Evolutionary conservation across 1,140 invertebrate genomes (phyloP).

Genomic region (Drosophila subobscura): DNA sequence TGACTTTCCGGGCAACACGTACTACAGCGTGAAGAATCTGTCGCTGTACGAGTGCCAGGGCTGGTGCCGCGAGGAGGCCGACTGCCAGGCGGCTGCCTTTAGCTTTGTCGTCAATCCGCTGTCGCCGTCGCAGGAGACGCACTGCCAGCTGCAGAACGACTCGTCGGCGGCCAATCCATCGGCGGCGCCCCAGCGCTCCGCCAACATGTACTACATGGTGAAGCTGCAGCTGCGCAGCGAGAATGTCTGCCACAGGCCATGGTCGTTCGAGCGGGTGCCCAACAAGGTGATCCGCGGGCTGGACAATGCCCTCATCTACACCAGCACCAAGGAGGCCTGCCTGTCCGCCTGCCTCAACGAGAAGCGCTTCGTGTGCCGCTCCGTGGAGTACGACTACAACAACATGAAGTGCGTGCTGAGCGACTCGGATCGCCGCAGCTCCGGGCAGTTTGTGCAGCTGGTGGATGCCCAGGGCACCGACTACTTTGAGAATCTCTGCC

Average conservation of each 20-base stretch:
- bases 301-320: slow-evolving; percentile 96
- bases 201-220: slow-evolving; percentile 97
- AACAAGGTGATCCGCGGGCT: slow-evolving; percentile 95
- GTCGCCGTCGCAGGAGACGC: slow-evolving; percentile 95
- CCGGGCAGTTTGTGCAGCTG: slow-evolving; percentile 92
- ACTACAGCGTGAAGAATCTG: slow-evolving; percentile 96
- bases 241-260: slow-evolving; percentile 94
- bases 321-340: slow-evolving; percentile 96
- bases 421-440: slow-evolving; percentile 93
- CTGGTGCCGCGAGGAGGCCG: slow-evolving; percentile 95
- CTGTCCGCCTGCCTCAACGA: slow-evolving; percentile 96
- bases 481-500: slow-evolving; percentile 97
- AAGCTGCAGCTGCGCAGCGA: slow-evolving; percentile 95
- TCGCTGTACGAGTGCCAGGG: slow-evolving; percentile 97
- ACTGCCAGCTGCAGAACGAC: slow-evolving; percentile 96
- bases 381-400: slow-evolving; percentile 96
- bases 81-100: slow-evolving; percentile 95
- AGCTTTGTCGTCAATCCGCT: slow-evolving; percentile 96
- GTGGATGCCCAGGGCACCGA: slow-evolving; percentile 95
- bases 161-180: slow-evolving; percentile 94
- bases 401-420: slow-evolving; percentile 95
- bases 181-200: slow-evolving; percentile 91
- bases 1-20: slow-evolving; percentile 94
- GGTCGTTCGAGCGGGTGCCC: slow-evolving; percentile 96
- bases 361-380: slow-evolving; percentile 95